Percentiles rank a stretch among this genome's conserved stretches.
Evolutionary conservation across 2,888 invertebrate genomes (phyloP).

Genomic region (Tenthredo notha): DNA sequence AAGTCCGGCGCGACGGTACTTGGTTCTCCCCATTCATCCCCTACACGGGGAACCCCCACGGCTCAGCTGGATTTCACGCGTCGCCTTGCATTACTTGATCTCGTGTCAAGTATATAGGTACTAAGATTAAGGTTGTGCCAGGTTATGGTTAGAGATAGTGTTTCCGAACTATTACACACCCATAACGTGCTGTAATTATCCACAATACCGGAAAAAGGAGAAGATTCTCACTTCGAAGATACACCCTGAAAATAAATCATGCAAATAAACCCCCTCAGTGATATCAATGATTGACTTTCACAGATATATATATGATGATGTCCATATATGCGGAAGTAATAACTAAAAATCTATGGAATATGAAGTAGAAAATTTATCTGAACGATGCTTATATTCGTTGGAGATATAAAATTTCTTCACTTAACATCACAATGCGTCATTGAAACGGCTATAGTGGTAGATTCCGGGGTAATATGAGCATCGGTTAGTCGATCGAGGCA

Average conservation of each 20-base stretch:
- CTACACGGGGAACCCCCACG: conserved; percentile 38
- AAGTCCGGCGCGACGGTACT: conserved; percentile 30
- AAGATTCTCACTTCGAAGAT: background rate
- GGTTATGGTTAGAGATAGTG: conserved; percentile 14
- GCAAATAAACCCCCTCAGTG: background rate
- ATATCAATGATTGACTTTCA: background rate
- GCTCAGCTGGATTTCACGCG: conserved; percentile 71
- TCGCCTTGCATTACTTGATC: conserved; percentile 71
- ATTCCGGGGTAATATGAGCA: conserved; percentile 52
- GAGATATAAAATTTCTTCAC: conserved; percentile 49
- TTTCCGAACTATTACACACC: background rate
- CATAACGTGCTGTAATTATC: background rate
- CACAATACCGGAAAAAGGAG: background rate
- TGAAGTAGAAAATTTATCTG: background rate
- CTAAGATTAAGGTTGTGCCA: conserved; percentile 38
- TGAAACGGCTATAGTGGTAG: conserved; percentile 34
- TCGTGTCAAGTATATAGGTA: conserved; percentile 62
- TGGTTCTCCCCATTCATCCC: conserved; percentile 1
- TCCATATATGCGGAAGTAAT: background rate
- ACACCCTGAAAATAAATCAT: background rate
- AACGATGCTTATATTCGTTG: no score
- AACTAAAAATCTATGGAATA: background rate
- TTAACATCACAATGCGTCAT: conserved; percentile 52
- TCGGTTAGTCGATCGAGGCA: background rate
- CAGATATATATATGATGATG: background rate